Percentiles rank a stretch among this genome's conserved stretches.
Evolutionary conservation across 1,140 invertebrate species (phyloP).

Genomic region (Laupala kohalensis): DNA sequence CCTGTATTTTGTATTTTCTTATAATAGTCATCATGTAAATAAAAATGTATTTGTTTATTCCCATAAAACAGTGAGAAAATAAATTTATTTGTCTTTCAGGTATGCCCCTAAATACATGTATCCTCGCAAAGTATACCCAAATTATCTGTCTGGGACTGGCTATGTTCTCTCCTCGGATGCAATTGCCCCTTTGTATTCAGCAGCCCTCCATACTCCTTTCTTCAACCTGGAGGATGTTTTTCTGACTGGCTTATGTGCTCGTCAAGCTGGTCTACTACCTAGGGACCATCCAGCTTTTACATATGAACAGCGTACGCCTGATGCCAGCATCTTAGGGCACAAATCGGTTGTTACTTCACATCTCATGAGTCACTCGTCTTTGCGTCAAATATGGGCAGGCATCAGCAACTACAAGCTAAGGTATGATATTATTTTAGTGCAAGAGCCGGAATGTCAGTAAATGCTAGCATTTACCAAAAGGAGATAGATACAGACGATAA

Average conservation of each 20-base stretch:
- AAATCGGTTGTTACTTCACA: slow-evolving; percentile 21
- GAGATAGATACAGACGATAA: no score
- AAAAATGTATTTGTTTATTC: no score
- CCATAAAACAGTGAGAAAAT: no score
- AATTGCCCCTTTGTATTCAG: slow-evolving; percentile 48
- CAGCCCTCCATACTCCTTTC: slow-evolving; percentile 50
- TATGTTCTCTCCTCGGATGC: slow-evolving; percentile 66
- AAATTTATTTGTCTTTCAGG: slow-evolving; percentile 31
- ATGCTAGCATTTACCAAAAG: no score
- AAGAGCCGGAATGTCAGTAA: no score
- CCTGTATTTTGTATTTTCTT: no score
- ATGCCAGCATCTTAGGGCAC: slow-evolving; percentile 21
- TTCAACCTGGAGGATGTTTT: slow-evolving; percentile 78
- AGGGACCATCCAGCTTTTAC: slow-evolving; percentile 44
- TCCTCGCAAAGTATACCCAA: slow-evolving; percentile 54
- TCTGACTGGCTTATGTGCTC: slow-evolving; percentile 53
- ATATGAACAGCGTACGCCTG: slow-evolving; percentile 29
- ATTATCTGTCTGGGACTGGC: slow-evolving; percentile 71
- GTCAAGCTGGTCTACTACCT: slow-evolving; percentile 33
- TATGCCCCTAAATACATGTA: slow-evolving; percentile 72
- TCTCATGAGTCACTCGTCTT: slow-evolving; percentile 19
- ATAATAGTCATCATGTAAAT: no score
- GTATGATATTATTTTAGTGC: no score
- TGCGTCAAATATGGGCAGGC: slow-evolving; percentile 10
- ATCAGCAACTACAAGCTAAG: no score